These are phyloP conservation scores for Tetramorium bicarinatum DNA, from an alignment of 2,888 invertebrate genomes.

Conservation along the genomic window DNA sequence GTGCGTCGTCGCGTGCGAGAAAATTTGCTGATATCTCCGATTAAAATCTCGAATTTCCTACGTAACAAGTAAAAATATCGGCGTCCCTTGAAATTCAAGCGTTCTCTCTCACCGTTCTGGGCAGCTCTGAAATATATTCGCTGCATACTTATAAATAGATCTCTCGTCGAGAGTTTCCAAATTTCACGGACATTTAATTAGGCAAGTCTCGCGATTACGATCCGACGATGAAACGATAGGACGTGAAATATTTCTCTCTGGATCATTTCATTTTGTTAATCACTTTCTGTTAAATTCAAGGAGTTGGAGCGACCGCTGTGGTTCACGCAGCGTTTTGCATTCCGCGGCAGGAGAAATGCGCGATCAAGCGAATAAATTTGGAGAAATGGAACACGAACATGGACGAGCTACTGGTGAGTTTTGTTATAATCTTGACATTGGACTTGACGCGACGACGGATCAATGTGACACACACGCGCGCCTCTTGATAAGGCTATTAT, in stretches of 20 bases:
- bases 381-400: conserved; percentile 99
- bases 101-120: neutral
- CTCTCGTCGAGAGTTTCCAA: neutral
- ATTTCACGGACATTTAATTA: neutral
- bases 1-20: neutral
- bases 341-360: conserved; percentile 97
- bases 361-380: conserved; percentile 99
- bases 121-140: neutral
- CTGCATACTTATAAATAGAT: conserved; percentile 13
- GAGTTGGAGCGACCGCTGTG: conserved; percentile 98
- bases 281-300: conserved; percentile 86
- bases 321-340: conserved; percentile 97
- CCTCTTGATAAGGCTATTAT: conserved; percentile 20
- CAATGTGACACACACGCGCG: neutral
- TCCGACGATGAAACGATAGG: neutral
- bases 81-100: neutral
- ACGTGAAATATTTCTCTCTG: neutral
- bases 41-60: neutral
- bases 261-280: conserved; percentile 14
- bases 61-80: neutral
- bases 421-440: conserved; percentile 40
- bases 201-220: neutral
- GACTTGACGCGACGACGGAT: conserved; percentile 6
- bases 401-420: conserved; percentile 96
- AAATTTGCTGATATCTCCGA: neutral